Conservation (phyloP, 2,113 vertebrate species). For the Orcinus orca region DNA sequence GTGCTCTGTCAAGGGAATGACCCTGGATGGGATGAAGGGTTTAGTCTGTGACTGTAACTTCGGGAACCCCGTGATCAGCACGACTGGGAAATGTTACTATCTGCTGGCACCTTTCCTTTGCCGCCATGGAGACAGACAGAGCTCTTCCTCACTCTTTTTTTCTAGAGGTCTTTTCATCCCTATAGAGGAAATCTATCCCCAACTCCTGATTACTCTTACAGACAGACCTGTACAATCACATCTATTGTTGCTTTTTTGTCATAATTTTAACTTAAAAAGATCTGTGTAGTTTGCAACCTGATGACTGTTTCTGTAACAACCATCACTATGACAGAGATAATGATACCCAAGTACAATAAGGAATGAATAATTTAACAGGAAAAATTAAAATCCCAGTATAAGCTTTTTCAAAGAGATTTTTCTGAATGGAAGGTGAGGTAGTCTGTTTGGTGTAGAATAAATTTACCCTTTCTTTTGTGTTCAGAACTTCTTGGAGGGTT, state of each 20-base stretch:
- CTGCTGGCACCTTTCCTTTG: background rate
- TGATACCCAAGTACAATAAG: slow-evolving; percentile 48
- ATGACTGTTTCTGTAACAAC: slow-evolving; percentile 65
- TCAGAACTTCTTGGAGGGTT: background rate
- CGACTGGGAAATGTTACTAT: rapidly evolving
- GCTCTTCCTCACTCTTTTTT: background rate
- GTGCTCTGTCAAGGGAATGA: background rate
- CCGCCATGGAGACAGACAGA: background rate
- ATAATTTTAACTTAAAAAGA: slow-evolving; percentile 36
- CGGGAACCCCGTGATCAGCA: background rate
- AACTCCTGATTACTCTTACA: background rate
- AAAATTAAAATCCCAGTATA: slow-evolving; percentile 59
- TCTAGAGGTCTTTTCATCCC: background rate
- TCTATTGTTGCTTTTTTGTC: slow-evolving; percentile 1
- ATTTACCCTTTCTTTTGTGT: slow-evolving; percentile 42
- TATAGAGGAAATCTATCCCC: background rate
- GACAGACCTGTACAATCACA: background rate
- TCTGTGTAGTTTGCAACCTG: slow-evolving; percentile 54
- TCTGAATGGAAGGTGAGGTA: slow-evolving; percentile 59
- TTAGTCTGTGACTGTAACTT: background rate
- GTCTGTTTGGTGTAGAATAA: slow-evolving; percentile 49
- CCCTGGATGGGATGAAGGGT: background rate
- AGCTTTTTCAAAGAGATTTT: slow-evolving; percentile 64
- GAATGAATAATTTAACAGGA: slow-evolving; percentile 73
- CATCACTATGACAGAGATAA: slow-evolving; percentile 65